phyloP scores from a whole-genome alignment of 2,797 vertebrate species.

The Spinibarbus caldwelli region DNA sequence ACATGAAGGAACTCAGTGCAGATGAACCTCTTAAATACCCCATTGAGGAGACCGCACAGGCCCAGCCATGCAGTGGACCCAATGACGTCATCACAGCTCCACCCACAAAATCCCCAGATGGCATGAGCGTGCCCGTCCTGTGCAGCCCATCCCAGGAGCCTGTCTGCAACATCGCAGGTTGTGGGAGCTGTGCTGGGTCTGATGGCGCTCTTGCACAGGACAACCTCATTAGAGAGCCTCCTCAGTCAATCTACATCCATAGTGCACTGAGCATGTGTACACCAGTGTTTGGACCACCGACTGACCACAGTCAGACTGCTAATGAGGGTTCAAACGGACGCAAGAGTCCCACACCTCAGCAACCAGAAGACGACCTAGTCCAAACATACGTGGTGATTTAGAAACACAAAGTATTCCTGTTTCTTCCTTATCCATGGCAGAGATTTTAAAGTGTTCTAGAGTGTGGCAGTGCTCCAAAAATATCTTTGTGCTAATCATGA shows the following conservation, averaged over 20 bases:
- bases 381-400: conserved; percentile 57
- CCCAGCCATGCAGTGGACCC: not conserved
- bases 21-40: conserved; percentile 67
- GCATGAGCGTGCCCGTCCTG: conserved; percentile 16
- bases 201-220: conserved; percentile 33
- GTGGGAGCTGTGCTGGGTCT: conserved; percentile 27
- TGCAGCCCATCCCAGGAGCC: conserved; percentile 60
- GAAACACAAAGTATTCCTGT: not conserved
- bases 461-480: not conserved
- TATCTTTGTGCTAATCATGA: not conserved
- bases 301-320: conserved; percentile 21
- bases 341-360: conserved; percentile 33
- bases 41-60: conserved; percentile 69
- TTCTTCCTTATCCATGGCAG: not conserved
- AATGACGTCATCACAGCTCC: conserved; percentile 38
- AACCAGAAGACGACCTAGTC: conserved; percentile 53
- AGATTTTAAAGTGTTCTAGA: not conserved
- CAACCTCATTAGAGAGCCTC: conserved; percentile 68
- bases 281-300: conserved; percentile 3
- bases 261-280: conserved; percentile 39
- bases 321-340: conserved; percentile 7
- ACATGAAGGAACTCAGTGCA: conserved; percentile 53
- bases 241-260: conserved; percentile 71
- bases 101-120: conserved; percentile 17
- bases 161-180: conserved; percentile 52